Base-by-base conservation (phyloP, 2,888 invertebrate species). In the Rotaria magnacalcarata region DNA sequence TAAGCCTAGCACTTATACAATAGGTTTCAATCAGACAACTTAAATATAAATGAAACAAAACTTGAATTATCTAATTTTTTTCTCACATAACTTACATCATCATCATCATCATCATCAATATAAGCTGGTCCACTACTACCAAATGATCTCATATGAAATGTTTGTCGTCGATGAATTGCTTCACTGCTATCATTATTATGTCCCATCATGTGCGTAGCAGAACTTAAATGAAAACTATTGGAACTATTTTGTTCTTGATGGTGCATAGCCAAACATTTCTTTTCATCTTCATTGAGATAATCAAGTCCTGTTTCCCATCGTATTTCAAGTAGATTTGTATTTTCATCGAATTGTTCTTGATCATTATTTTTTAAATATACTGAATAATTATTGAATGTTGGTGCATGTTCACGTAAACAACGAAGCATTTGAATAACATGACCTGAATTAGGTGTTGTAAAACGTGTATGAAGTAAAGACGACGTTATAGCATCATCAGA, bases 21-120 rank as follows among this genome's bases (percentile, higher is more conserved):
- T 34, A 34, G 34, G 1, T 34, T 34, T 34, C 34, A 34, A 34
- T 34, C 34, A 34, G 34, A 34, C 2, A 34, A 34, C 34, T 34
- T 34, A 34, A 34, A 34, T 34, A 34, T 34, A 34, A 34, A 2
- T 34, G 34, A 34, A 34, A 34, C 2, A 34, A 34, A 34, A 34
- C 34, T 34, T 34, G 34, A 34, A 34, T 34, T 34, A 34, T 34
- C 34, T 34, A 34, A 34, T 34, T 34, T 34, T 34, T 34, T 34
- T 34, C 24, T 56, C 7, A 8, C 8, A 10, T 14, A 56, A 56
- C 24, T 56, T 56, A 56, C 56, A 7, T 67, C 80, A 47, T 80
- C 80, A 80, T 80, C 75, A 80, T 80, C 75, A 80, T 80, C 80
- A n/a, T 80, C 80, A 80, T 80, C 80, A 21, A 80, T 14, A 47